A percentile compares a stretch with the other conserved stretches of the same genome.
These are phyloP conservation scores for Cheiracanthium punctorium DNA, from an alignment of 2,888 invertebrate species.

Conservation along the genomic window DNA sequence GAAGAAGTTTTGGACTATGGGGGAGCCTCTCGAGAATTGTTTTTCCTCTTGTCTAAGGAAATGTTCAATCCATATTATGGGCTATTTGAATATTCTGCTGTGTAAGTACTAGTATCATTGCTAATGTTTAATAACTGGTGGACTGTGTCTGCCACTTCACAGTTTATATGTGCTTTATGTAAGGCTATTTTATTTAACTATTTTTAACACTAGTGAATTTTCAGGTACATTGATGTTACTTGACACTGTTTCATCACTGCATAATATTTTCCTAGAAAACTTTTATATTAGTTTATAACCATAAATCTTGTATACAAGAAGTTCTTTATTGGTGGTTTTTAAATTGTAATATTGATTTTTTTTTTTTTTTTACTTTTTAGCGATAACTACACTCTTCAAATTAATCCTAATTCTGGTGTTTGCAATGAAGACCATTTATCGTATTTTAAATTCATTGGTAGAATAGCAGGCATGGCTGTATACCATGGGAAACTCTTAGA, in stretches of 20 bases:
- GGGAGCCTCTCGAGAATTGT: slow-evolving; percentile 97
- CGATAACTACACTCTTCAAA: slow-evolving; percentile 99
- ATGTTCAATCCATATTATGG: slow-evolving; percentile 99
- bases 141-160: too few species aligned
- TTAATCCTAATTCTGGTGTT: slow-evolving; percentile 97
- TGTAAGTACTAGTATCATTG: too few species aligned
- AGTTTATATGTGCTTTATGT: too few species aligned
- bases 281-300: too few species aligned
- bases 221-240: too few species aligned
- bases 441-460: slow-evolving; percentile 98
- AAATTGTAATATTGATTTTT: too few species aligned
- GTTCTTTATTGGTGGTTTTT: neutral
- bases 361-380: slow-evolving; percentile 77
- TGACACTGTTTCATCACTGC: too few species aligned
- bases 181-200: too few species aligned
- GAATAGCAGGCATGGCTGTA: slow-evolving; percentile 99
- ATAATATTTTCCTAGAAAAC: too few species aligned
- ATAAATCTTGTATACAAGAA: too few species aligned
- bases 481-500: slow-evolving; percentile 98
- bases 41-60: slow-evolving; percentile 97
- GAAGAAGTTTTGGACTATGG: slow-evolving; percentile 98
- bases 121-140: too few species aligned
- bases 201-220: too few species aligned
- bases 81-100: slow-evolving; percentile 98
- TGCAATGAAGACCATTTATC: slow-evolving; percentile 98